phyloP scores from a whole-genome alignment of 2,113 vertebrate genomes.

The Hemiprocne comata region DNA sequence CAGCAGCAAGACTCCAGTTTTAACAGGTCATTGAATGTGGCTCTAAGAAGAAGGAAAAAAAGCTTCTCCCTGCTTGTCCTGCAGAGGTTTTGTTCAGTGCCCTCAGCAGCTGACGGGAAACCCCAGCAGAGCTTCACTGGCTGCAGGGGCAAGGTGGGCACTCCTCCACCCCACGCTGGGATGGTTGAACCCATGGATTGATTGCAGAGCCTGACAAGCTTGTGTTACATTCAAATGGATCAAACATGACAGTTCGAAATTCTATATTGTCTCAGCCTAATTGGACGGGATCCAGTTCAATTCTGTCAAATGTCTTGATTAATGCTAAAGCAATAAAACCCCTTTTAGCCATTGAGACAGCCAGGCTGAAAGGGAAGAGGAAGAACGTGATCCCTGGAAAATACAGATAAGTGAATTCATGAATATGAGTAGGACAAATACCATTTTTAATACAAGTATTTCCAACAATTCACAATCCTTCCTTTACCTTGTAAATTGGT shows the following conservation, averaged over 20 bases:
- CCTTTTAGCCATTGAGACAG: not conserved
- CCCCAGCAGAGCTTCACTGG: rapidly evolving
- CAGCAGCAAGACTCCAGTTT: not conserved
- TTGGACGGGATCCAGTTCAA: not conserved
- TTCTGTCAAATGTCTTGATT: not conserved
- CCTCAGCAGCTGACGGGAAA: not conserved
- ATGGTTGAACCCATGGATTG: not conserved
- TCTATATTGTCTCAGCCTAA: not conserved
- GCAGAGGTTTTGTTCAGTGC: not conserved
- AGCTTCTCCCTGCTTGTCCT: not conserved
- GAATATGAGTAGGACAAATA: not conserved
- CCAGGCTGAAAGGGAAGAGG: not conserved
- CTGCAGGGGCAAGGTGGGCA: not conserved
- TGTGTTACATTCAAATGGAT: not conserved
- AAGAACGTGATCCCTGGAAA: conserved; percentile 24
- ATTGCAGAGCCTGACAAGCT: not conserved
- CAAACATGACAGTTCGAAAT: not conserved
- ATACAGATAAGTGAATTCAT: not conserved
- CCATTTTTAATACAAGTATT: not conserved
- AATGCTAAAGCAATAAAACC: conserved; percentile 31
- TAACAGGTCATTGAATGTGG: not conserved
- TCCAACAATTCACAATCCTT: not conserved
- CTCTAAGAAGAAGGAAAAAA: not conserved
- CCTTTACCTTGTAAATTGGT: not conserved
- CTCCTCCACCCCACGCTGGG: not conserved